Conservation (phyloP, 2,888 invertebrate genomes). For the Sinopyrophorus schimmeli region DNA sequence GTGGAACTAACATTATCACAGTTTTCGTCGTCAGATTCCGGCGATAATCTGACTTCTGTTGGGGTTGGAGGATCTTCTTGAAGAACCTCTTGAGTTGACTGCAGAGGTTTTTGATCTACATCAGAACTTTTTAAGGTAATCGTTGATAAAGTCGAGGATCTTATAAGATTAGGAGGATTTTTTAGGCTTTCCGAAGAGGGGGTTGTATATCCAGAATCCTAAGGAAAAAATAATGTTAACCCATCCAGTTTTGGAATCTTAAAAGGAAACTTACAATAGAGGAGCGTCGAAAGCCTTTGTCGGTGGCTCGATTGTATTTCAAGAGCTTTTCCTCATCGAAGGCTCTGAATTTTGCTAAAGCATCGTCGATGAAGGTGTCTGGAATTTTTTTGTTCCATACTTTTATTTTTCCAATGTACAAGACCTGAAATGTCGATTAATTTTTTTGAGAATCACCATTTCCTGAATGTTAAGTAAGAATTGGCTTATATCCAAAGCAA, state of each 20-base stretch:
- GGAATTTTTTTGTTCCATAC: slow-evolving; percentile 86
- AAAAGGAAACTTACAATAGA: slow-evolving; percentile 53
- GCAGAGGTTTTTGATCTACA: slow-evolving; percentile 36
- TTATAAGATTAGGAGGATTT: slow-evolving; percentile 29
- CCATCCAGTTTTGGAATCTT: no score
- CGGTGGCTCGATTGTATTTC: no score
- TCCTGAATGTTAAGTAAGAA: no score
- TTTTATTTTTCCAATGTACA: slow-evolving; percentile 90
- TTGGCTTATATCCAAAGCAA: no score
- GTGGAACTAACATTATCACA: slow-evolving; percentile 27
- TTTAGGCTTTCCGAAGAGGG: slow-evolving; percentile 9
- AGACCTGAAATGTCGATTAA: slow-evolving; percentile 74
- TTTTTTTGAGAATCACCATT: no score
- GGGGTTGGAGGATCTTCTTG: not conserved
- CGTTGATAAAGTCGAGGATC: slow-evolving; percentile 38
- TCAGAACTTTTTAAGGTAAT: slow-evolving; percentile 39
- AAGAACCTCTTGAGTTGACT: not conserved
- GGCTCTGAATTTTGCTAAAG: slow-evolving; percentile 78
- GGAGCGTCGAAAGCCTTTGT: no score
- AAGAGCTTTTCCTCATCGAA: slow-evolving; percentile 70
- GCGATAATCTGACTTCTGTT: not conserved
- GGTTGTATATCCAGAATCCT: slow-evolving; percentile 14
- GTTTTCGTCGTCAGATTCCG: slow-evolving; percentile 16
- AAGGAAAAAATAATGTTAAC: not conserved
- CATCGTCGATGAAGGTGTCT: slow-evolving; percentile 88